A percentile compares a stretch with the other conserved stretches of the same genome.
Conservation (phyloP, 2,888 invertebrate genomes). For the Nezara viridula region DNA sequence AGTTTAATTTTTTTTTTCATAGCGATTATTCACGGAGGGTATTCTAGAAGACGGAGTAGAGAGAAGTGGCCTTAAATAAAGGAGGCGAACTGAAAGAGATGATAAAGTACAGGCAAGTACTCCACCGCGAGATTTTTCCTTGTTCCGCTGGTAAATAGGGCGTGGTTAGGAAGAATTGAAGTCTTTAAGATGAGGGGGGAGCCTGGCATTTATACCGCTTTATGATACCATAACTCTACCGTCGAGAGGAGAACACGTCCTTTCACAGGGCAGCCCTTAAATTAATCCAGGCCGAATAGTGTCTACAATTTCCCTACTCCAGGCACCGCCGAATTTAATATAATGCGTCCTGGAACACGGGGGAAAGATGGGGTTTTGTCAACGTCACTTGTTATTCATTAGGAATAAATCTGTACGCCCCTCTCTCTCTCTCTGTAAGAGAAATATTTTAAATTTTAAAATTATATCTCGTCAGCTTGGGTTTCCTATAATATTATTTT, state of each 20-base stretch:
- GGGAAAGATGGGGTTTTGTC: constrained; percentile 8
- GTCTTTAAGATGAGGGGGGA: background rate
- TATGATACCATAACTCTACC: constrained; percentile 40
- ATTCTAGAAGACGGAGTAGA: background rate
- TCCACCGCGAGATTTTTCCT: constrained; percentile 41
- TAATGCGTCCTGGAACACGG: background rate
- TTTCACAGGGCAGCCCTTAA: background rate
- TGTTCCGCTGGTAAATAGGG: constrained; percentile 28
- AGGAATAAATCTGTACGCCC: constrained; percentile 10
- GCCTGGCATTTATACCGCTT: constrained; percentile 55
- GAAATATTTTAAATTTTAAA: constrained; percentile 5
- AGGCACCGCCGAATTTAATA: background rate
- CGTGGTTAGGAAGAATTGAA: constrained; percentile 36
- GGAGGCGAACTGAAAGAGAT: background rate
- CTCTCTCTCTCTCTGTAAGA: background rate
- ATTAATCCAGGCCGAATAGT: background rate
- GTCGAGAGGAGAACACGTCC: background rate
- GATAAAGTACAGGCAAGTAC: background rate
- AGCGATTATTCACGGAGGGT: background rate
- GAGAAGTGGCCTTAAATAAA: constrained; percentile 8
- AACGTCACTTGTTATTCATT: constrained; percentile 38
- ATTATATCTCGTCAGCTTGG: background rate
- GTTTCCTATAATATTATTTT: background rate
- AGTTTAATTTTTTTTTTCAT: no score
- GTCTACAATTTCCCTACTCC: background rate